These are phyloP conservation scores for Ophioninae sp. DNA, from an alignment of 2,888 invertebrate species.

Conservation along the genomic window DNA sequence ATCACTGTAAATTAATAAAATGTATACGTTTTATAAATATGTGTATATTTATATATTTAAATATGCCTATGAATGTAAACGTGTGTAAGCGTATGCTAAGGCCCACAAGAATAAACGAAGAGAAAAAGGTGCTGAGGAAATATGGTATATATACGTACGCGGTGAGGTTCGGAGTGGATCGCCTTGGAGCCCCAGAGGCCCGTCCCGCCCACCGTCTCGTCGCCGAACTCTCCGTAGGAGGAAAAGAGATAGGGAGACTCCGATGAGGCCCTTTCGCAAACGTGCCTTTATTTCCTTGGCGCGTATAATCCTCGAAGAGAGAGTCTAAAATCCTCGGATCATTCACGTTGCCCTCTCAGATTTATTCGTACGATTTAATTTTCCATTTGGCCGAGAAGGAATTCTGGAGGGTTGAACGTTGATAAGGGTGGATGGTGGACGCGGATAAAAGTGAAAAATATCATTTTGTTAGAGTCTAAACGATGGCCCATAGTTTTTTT, in stretches of 20 bases:
- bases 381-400: constrained; percentile 15
- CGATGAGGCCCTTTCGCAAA: constrained; percentile 58
- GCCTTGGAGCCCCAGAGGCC: constrained; percentile 81
- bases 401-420: background rate
- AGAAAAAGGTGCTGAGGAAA: constrained; percentile 74
- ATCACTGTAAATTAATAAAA: no score
- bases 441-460: no score
- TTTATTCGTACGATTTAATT: constrained; percentile 10
- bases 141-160: constrained; percentile 71
- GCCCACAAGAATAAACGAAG: constrained; percentile 68
- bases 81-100: no score
- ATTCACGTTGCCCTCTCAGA: constrained; percentile 34
- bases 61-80: no score
- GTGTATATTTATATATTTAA: no score
- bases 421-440: no score
- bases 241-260: constrained; percentile 9
- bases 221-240: constrained; percentile 64
- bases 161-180: constrained; percentile 79
- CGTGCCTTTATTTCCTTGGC: constrained; percentile 55
- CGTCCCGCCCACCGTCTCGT: constrained; percentile 81
- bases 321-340: constrained; percentile 39
- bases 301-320: constrained; percentile 42
- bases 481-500: no score
- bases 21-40: no score
- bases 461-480: no score